These are phyloP conservation scores for Odontophorus gujanensis DNA, from an alignment of 2,113 vertebrate species.

Conservation along the genomic window DNA sequence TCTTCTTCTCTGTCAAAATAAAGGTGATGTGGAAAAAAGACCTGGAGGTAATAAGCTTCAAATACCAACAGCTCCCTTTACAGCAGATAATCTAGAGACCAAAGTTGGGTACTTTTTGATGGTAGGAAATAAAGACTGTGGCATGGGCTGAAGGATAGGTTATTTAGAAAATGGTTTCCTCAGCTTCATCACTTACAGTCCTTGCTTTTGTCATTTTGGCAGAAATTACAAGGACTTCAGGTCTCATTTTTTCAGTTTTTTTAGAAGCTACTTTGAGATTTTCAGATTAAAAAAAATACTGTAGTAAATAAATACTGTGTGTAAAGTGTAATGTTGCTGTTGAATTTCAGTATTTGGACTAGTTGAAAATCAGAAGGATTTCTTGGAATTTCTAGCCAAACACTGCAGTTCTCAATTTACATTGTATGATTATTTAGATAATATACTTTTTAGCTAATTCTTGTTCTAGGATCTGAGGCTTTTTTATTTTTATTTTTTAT, in stretches of 20 bases:
- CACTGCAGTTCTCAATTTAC: not conserved
- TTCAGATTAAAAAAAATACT: not conserved
- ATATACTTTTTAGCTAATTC: not conserved
- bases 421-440: not conserved
- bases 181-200: not conserved
- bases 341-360: not conserved
- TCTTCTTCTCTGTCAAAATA: not conserved
- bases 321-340: not conserved
- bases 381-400: slow-evolving; percentile 7
- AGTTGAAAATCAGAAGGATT: not conserved
- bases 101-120: not conserved
- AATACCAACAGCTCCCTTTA: not conserved
- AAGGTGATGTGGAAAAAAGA: not conserved
- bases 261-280: not conserved
- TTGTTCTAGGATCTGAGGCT: not conserved
- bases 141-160: not conserved
- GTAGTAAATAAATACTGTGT: not conserved
- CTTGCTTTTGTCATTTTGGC: not conserved
- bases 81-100: not conserved
- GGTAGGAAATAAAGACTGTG: not conserved
- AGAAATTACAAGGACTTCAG: not conserved
- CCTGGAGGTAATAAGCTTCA: not conserved
- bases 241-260: not conserved
- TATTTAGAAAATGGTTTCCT: not conserved
- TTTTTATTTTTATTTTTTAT: not conserved